Base-by-base conservation (phyloP, 1,140 invertebrate genomes). In the Oreohelix idahoensis region DNA sequence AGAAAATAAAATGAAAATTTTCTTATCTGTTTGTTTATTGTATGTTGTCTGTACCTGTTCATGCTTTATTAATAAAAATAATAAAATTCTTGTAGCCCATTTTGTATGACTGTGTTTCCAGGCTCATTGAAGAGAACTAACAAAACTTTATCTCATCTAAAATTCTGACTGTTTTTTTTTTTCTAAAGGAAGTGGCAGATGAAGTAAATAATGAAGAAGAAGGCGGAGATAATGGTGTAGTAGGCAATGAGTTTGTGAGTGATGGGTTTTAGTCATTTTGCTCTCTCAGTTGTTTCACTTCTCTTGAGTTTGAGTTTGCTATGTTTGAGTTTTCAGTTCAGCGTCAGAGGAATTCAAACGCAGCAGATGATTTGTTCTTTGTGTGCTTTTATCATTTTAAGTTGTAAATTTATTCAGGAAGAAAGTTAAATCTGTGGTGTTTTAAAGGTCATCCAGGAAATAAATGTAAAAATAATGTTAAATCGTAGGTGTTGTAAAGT, bases 201-300 rank as follows among this genome's bases (percentile, higher is more conserved):
- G 63, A 32, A 13, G 63, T 32, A 17, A n/a, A 66, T 8, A 17
- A 32, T 32, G 17, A 23, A 8, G 51, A 58, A 15, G 51, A 26
- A 23, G 51, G 51, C 8, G 29, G 63, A 32, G 63, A 32, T 29
- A n/a, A n/a, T 32, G 63, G 63, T 66, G 63, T 2, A 2, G 29
- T 66, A 66, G 63, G 63, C 23, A 66, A 66, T 66, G 63, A 66
- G 63, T 29, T 32, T 66, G 63, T 66, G 63, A 66, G 63, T 66
- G 63, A 29, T 66, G 29, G 29, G 63, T 32, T 66, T 66, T 66
- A 32, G 8, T 29, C 29, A 23, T 8, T 66, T 66, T 66, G 29
- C 17, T 8, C 5, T 32, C n/a, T 66, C n/a, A 8, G 63, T 4
- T 66, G 29, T 66, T 66, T 35, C n/a, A 66, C 63, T 32, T 32